Evolutionary conservation across 1,140 invertebrate species (phyloP).

Genomic region (Aphis gossypii): DNA sequence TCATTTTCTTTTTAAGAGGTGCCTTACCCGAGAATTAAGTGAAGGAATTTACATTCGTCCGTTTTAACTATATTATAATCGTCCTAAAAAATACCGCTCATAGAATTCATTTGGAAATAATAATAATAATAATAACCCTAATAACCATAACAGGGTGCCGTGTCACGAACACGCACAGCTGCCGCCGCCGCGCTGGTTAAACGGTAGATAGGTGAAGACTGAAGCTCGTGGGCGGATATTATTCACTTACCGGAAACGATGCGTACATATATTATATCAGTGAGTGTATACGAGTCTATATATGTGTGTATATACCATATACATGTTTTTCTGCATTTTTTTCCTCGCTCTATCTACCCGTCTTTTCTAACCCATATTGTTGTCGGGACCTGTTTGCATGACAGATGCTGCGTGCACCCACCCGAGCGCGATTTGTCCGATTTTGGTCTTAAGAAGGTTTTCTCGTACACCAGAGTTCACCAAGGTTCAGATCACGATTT

Average conservation of each 20-base stretch:
- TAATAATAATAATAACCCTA: slow-evolving; percentile 40
- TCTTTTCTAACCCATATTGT: slow-evolving; percentile 26
- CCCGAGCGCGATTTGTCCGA: slow-evolving; percentile 36
- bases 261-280: slow-evolving; percentile 49
- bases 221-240: slow-evolving; percentile 57
- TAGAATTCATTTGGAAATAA: not conserved
- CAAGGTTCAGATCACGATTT: slow-evolving; percentile 25
- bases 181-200: slow-evolving; percentile 35
- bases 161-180: slow-evolving; percentile 52
- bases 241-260: slow-evolving; percentile 57
- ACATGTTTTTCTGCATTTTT: slow-evolving; percentile 8
- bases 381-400: slow-evolving; percentile 51
- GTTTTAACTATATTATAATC: not conserved
- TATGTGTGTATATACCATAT: no score
- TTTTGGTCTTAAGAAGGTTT: not conserved
- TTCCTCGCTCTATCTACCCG: slow-evolving; percentile 14
- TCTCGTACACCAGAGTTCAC: not conserved
- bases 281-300: no score
- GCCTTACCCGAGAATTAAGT: not conserved
- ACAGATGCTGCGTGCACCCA: slow-evolving; percentile 50
- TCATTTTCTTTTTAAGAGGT: not conserved
- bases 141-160: slow-evolving; percentile 53
- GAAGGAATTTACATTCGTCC: not conserved
- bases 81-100: not conserved
- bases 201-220: slow-evolving; percentile 32